Percentiles rank a stretch among this genome's conserved stretches.
Evolutionary conservation across 2,888 invertebrate species (phyloP).

Genomic region (Caenorhabditis sp.): DNA sequence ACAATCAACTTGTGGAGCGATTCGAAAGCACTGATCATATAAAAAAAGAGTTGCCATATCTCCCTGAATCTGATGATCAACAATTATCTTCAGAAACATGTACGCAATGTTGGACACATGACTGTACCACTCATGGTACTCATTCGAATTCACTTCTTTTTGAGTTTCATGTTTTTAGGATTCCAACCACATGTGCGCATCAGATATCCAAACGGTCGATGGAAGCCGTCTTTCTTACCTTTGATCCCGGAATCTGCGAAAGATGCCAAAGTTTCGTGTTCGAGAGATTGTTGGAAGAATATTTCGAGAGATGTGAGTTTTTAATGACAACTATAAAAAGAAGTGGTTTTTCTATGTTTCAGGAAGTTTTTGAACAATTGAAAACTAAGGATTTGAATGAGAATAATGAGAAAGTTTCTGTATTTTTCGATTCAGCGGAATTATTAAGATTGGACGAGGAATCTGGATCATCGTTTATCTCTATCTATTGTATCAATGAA

Average conservation of each 20-base stretch:
- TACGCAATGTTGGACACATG: background rate
- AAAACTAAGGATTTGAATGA: background rate
- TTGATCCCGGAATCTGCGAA: background rate
- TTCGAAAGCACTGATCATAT: background rate
- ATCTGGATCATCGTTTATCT: background rate
- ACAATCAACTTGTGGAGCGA: too few relatives aligned
- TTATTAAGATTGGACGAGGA: background rate
- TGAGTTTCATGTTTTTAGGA: background rate
- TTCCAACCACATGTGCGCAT: background rate
- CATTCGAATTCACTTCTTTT: too few relatives aligned
- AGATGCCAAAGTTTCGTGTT: background rate
- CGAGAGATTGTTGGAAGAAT: background rate
- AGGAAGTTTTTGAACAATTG: background rate
- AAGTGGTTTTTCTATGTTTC: too few relatives aligned
- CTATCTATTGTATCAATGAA: background rate
- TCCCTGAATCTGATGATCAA: background rate
- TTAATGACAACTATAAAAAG: too few relatives aligned
- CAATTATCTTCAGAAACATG: background rate
- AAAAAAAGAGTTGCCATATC: background rate
- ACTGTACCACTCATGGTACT: slow-evolving; percentile 2
- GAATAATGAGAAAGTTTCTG: background rate
- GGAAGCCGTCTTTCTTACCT: background rate
- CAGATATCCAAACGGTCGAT: background rate
- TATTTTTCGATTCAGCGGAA: background rate
- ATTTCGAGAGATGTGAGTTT: background rate